These are phyloP conservation scores for Scophthalmus maximus DNA, from an alignment of 2,113 vertebrate genomes.

Conservation along the genomic window DNA sequence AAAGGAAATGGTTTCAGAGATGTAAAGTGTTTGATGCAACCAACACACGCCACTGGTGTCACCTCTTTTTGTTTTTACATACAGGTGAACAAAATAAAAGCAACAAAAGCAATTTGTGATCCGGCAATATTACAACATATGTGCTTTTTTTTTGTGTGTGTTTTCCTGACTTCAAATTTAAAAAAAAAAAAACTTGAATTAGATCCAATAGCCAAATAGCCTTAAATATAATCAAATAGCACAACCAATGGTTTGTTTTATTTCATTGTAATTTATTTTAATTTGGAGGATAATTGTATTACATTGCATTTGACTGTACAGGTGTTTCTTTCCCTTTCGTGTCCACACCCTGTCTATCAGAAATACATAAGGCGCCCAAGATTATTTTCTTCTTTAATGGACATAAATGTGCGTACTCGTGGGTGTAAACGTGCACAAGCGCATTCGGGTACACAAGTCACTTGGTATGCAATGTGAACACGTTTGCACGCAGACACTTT, in stretches of 20 bases:
- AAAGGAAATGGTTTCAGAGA: conserved; percentile 33
- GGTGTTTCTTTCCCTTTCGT: conserved; percentile 22
- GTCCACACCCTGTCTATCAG: neutral
- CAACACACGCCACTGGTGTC: conserved; percentile 30
- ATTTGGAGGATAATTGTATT: neutral
- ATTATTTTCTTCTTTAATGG: conserved; percentile 9
- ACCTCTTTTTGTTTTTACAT: conserved; percentile 35
- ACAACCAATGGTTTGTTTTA: neutral
- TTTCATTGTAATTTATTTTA: neutral
- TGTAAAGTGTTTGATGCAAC: conserved; percentile 44
- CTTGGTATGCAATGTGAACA: conserved; percentile 81
- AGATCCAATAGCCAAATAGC: neutral
- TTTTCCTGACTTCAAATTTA: neutral
- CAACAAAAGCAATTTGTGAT: conserved; percentile 4
- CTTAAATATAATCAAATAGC: neutral
- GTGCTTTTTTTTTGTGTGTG: neutral
- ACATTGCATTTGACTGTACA: neutral
- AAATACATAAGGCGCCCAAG: conserved; percentile 5
- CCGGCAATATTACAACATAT: neutral
- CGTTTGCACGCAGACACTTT: conserved; percentile 84
- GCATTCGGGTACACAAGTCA: conserved; percentile 65
- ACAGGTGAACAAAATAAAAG: conserved; percentile 28
- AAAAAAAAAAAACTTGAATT: neutral
- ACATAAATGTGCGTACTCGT: conserved; percentile 9
- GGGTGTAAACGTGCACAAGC: conserved; percentile 48